Evolutionary conservation across 2,888 invertebrate species (phyloP), one percentile per base, ranked within the genome.

Genomic region (Drosophila phalerata): DNA sequence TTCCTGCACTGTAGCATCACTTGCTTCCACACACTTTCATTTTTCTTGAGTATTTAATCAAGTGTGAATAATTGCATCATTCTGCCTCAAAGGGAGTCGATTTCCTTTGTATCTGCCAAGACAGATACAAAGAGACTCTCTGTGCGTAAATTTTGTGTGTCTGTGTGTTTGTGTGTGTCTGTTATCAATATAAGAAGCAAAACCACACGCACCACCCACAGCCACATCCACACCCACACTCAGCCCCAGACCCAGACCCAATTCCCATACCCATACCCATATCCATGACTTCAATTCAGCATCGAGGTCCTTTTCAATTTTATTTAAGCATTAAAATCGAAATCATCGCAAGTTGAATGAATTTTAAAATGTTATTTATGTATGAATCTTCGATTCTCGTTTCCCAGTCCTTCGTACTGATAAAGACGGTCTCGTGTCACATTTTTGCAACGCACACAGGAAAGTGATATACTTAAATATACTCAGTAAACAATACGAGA

Each of bases 41-140:
- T 87, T 87, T 85, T 76, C 87, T 87, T 85, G 85, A 87, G 87
- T 85, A 83, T 87, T 85, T 85, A 85, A 85, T 85, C 85, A 85
- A 87, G 85, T 85, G 87, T 86, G 67, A 85, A 86, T 85, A 87
- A 85, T 85, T 87, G 83, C 83, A 85, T 85, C 87, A 87, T 85
- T 86, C 85, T 85, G 85, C 87, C 87, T 85, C 81, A 85, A 85
- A 86, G 79, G 74, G 79, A 85, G 77, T 76, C 85, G 80, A 84
- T 85, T 79, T 82, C 84, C 82, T 86, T 85, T 84, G 86, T 84
- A 72, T 67, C 69, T 60, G 40, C 60, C 32, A 43, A 34, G 28
- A 37, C 38, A 69, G 76, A 70, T 70, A 65, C 69, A 63, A 56
- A 52, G 58, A 40, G 19, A 15, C 34, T 38, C 48, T 17, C 37